Conservation (phyloP, 2,888 invertebrate species). For the Mesorhabditis belari region DNA sequence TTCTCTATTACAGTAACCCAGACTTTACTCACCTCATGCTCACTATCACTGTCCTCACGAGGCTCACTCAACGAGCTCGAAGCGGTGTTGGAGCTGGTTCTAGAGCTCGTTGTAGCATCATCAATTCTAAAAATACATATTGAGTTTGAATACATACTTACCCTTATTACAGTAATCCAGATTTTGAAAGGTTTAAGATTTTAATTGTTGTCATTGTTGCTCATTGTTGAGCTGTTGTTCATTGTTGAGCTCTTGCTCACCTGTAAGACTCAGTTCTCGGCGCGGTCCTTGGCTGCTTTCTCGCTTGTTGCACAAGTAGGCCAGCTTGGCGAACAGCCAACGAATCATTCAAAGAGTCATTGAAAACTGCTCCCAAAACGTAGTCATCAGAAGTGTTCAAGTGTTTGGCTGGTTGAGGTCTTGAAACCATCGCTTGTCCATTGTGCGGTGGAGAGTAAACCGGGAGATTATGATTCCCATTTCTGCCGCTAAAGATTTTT, state of each 20-base stretch:
- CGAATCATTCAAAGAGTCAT: background rate
- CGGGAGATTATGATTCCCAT: slow-evolving; percentile 31
- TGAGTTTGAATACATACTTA: too few species aligned
- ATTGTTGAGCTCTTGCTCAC: too few species aligned
- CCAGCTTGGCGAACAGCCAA: slow-evolving; percentile 2
- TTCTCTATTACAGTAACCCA: too few species aligned
- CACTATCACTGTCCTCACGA: slow-evolving; percentile 27
- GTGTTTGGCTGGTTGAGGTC: slow-evolving; percentile 20
- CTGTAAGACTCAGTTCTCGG: background rate
- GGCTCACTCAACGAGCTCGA: slow-evolving; percentile 25
- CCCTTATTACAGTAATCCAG: too few species aligned
- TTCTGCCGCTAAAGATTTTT: slow-evolving; percentile 12
- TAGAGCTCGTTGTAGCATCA: slow-evolving; percentile 28
- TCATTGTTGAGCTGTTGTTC: too few species aligned
- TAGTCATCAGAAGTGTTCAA: slow-evolving; percentile 45
- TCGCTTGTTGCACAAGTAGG: slow-evolving; percentile 2
- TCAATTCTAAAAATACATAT: slow-evolving; percentile 12
- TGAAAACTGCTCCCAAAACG: slow-evolving; percentile 38
- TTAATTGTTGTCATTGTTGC: too few species aligned
- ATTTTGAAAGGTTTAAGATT: too few species aligned
- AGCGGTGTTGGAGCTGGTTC: slow-evolving; percentile 22
- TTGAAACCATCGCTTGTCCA: slow-evolving; percentile 29
- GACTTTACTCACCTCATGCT: slow-evolving; percentile 10
- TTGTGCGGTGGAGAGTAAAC: slow-evolving; percentile 33
- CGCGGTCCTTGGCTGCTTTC: slow-evolving; percentile 2